Evolutionary conservation across 1,140 invertebrate species (phyloP), one percentile per base, ranked within the genome.

Genomic region (Bombus difficillimus): DNA sequence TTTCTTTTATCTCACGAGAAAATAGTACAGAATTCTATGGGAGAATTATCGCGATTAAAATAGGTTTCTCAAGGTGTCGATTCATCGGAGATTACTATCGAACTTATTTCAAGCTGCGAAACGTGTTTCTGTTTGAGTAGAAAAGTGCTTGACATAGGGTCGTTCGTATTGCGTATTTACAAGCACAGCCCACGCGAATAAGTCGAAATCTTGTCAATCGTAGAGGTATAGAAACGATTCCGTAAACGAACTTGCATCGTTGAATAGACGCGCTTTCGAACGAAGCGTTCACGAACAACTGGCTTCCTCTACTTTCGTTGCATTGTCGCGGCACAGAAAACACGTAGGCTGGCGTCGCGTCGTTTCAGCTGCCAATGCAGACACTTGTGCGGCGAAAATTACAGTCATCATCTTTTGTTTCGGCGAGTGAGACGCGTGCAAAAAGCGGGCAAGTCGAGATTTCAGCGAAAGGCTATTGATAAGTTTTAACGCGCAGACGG

Each of bases 351-450:
- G 80, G 10, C 39, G 53, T 12, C 39, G 64, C 64, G 82, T 69
- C 75, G 39, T 41, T 68, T 68, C 25, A 68, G 25, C 64, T 34
- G 64, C 8, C 78, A 34, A 66, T 34, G 22, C 39, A 28, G 75
- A 84, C 82, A 79, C 76, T 62, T 72, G n/a, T 79, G 10, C 37
- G 75, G 75, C 39, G 75, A 84, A 71, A 84, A 84, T 84, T 84
- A 57, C 76, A 84, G 82, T 79, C 82, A 79, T 84, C 82, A 18
- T 69, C 82, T 72, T 79, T 71, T 79, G 75, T 84, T 71, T 47
- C 75, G 53, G 34, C 18, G 82, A 79, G 75, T 32, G 75, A 28
- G 53, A 72, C 47, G 39, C 53, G 75, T 62, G 10, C 25, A 59
- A 79, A 74, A 84, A 84, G 47, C 66, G 75, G 32, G 18, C 66